Conservation (phyloP, 92 coral and sea anemone species). For the Bergia puertoricense region DNA sequence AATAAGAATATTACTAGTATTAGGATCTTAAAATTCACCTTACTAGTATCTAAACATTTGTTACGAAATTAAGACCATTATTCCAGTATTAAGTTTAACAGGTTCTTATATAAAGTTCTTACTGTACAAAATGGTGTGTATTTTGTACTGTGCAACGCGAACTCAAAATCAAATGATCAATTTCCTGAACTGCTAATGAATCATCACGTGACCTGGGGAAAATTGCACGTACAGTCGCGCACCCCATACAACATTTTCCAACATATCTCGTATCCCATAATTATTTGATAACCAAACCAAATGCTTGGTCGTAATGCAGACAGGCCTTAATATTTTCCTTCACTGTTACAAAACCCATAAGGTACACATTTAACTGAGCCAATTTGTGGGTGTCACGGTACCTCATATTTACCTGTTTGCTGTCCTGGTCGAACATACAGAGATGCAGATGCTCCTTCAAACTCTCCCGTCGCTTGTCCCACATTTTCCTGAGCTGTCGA, state of each 20-base stretch:
- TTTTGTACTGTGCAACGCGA: neutral
- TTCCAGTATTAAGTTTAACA: too few species aligned
- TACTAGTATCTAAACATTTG: too few species aligned
- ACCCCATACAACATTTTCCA: neutral
- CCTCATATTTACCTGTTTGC: conserved; percentile 79
- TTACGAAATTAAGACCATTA: too few species aligned
- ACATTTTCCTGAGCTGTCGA: conserved; percentile 91
- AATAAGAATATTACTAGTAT: too few species aligned
- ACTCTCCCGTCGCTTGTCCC: conserved; percentile 81
- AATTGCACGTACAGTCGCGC: neutral
- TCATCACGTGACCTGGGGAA: neutral
- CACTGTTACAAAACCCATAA: neutral
- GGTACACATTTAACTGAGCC: neutral
- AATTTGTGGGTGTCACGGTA: neutral
- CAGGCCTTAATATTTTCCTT: neutral
- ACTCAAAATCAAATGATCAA: neutral
- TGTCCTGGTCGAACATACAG: conserved; percentile 98
- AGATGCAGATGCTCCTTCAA: conserved; percentile 88
- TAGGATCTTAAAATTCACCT: too few species aligned
- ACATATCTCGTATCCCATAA: too few species aligned
- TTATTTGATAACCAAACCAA: too few species aligned
- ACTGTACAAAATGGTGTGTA: neutral
- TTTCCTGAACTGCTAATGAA: too few species aligned
- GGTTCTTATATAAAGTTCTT: neutral
- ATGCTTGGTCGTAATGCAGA: too few species aligned